phyloP scores from a whole-genome alignment of 2,113 vertebrate genomes.

The Zootoca vivipara region DNA sequence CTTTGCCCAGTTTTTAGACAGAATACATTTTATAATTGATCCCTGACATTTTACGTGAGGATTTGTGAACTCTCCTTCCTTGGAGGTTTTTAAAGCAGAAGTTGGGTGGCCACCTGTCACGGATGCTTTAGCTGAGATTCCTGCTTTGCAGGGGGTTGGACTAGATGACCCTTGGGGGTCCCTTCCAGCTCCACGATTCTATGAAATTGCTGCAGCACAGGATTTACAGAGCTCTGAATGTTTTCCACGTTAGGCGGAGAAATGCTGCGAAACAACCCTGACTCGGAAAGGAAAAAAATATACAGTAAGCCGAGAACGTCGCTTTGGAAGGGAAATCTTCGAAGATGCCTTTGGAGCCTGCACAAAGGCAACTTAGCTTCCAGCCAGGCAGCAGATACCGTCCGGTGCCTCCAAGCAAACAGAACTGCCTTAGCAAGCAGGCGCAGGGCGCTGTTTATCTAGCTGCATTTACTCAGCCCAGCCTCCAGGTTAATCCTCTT shows the following conservation, averaged over 20 bases:
- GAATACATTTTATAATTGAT: background rate
- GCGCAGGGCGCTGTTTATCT: background rate
- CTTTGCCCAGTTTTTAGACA: background rate
- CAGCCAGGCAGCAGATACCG: rapidly evolving
- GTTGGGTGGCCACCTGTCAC: no score
- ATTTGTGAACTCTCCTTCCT: no score
- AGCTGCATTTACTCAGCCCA: background rate
- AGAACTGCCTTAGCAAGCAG: background rate
- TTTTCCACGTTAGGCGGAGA: background rate
- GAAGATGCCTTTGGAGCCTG: no score
- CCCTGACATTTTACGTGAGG: background rate
- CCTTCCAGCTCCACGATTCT: no score
- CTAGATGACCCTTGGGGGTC: no score
- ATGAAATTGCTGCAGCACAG: no score
- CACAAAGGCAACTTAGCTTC: no score
- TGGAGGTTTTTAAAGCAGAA: no score
- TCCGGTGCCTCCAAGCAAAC: background rate
- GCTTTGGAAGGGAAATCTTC: background rate
- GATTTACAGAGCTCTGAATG: background rate
- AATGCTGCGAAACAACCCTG: background rate
- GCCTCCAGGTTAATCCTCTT: background rate
- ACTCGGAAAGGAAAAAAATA: background rate
- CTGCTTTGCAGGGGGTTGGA: no score
- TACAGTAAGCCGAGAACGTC: rapidly evolving
- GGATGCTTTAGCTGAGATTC: no score